A percentile compares a stretch with the other conserved stretches of the same genome.
Evolutionary conservation across 1,140 invertebrate species (phyloP).

Genomic region (Chionoecetes opilio): DNA sequence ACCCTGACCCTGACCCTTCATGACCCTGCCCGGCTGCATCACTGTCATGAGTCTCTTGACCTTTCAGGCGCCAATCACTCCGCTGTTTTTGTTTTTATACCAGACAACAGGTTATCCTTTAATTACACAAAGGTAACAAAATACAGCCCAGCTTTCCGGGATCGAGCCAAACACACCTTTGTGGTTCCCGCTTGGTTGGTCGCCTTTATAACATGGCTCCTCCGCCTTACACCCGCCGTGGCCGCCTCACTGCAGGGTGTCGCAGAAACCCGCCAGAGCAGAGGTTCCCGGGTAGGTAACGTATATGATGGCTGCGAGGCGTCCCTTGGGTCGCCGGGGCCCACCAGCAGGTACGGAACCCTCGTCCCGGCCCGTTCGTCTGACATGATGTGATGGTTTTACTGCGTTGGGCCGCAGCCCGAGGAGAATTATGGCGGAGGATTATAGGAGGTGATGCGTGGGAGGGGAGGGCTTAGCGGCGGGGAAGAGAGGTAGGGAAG

Average conservation of each 20-base stretch:
- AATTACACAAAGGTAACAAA: too few relatives aligned
- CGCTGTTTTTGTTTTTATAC: too few relatives aligned
- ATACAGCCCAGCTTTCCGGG: too few relatives aligned
- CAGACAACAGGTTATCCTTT: too few relatives aligned
- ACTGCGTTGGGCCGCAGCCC: neutral
- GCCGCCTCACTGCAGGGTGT: neutral
- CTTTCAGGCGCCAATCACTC: too few relatives aligned
- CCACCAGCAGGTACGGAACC: neutral
- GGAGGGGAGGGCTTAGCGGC: neutral
- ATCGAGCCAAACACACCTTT: too few relatives aligned
- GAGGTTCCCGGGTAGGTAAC: neutral
- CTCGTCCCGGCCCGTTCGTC: neutral
- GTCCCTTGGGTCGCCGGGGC: neutral
- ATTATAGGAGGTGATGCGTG: neutral
- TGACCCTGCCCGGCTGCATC: too few relatives aligned
- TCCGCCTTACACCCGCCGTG: neutral
- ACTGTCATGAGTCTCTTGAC: too few relatives aligned
- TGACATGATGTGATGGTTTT: constrained; percentile 19
- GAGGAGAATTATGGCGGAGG: neutral
- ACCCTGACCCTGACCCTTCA: too few relatives aligned
- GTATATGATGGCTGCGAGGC: neutral
- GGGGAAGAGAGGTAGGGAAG: neutral
- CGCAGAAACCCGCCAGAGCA: neutral
- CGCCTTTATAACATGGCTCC: neutral
- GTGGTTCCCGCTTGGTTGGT: neutral